A percentile compares a stretch with the other conserved stretches of the same genome.
These are phyloP conservation scores for Pollachius pollachius DNA, from an alignment of 2,113 vertebrate genomes.

Conservation along the genomic window DNA sequence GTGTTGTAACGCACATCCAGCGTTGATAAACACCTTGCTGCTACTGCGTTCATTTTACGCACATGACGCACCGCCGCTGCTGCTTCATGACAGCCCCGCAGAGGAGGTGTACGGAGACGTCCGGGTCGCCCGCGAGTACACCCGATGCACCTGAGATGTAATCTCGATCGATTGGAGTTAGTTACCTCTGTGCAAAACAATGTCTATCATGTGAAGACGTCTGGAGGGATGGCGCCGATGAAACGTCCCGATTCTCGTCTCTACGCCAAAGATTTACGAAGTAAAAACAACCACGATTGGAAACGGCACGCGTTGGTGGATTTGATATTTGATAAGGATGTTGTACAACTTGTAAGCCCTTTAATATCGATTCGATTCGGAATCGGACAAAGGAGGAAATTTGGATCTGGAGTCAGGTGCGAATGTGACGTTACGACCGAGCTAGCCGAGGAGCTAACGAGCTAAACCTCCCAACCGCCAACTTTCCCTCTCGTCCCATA, in stretches of 20 bases:
- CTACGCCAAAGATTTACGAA: not conserved
- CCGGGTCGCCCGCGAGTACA: not conserved
- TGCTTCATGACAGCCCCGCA: slow-evolving; percentile 31
- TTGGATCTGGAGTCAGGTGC: slow-evolving; percentile 14
- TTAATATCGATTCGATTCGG: slow-evolving; percentile 29
- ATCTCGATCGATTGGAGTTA: slow-evolving; percentile 3
- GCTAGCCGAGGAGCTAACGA: slow-evolving; percentile 34
- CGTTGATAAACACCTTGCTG: slow-evolving; percentile 56
- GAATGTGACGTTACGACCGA: not conserved
- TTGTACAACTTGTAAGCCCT: slow-evolving; percentile 40
- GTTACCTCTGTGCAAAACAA: slow-evolving; percentile 20
- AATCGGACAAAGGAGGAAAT: slow-evolving; percentile 5
- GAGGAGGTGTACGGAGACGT: not conserved
- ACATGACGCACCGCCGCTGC: slow-evolving; percentile 41
- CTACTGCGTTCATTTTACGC: slow-evolving; percentile 63
- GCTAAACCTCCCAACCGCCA: slow-evolving; percentile 44
- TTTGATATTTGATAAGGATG: not conserved
- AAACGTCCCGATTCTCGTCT: slow-evolving; percentile 35
- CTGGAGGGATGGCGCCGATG: slow-evolving; percentile 69
- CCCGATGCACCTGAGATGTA: not conserved
- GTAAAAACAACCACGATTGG: not conserved
- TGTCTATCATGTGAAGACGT: slow-evolving; percentile 45
- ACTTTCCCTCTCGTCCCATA: slow-evolving; percentile 59
- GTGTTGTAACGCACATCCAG: slow-evolving; percentile 39
- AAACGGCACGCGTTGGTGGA: not conserved